A percentile compares a stretch with the other conserved stretches of the same genome.
Conservation (phyloP, 2,113 vertebrate species). For the Dasyurus viverrinus region DNA sequence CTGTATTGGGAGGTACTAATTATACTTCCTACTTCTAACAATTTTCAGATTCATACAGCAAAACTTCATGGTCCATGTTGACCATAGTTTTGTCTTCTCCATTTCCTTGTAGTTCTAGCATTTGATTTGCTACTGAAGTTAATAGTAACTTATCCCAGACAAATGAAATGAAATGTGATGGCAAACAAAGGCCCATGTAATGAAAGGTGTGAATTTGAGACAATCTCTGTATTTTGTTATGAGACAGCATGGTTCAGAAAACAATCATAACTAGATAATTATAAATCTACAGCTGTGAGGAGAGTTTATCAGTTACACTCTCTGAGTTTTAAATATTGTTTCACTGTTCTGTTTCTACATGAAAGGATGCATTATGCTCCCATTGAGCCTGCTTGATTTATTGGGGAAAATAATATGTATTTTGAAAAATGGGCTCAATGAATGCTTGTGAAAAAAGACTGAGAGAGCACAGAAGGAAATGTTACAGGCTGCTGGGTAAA, state of each 20-base stretch:
- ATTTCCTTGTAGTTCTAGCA: not conserved
- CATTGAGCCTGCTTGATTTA: slow-evolving; percentile 60
- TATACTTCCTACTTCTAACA: not conserved
- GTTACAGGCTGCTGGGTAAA: slow-evolving; percentile 44
- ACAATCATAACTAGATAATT: slow-evolving; percentile 45
- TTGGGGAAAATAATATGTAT: slow-evolving; percentile 62
- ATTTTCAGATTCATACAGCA: not conserved
- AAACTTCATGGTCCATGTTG: not conserved
- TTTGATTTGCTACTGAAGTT: not conserved
- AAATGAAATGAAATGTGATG: not conserved
- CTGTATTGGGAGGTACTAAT: not conserved
- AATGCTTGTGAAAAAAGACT: slow-evolving; percentile 54
- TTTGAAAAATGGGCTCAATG: slow-evolving; percentile 65
- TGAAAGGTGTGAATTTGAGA: slow-evolving; percentile 1
- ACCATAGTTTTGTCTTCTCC: not conserved
- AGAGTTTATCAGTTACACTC: slow-evolving; percentile 66
- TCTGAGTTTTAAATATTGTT: slow-evolving; percentile 68
- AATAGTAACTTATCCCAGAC: not conserved
- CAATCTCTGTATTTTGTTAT: not conserved
- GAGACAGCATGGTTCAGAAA: slow-evolving; percentile 37
- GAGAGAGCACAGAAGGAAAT: slow-evolving; percentile 61
- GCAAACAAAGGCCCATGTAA: not conserved
- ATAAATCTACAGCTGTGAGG: slow-evolving; percentile 56
- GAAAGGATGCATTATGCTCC: slow-evolving; percentile 52
- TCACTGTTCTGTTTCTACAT: slow-evolving; percentile 61